These are phyloP conservation scores for Pituophis catenifer DNA, from an alignment of 2,113 vertebrate genomes.

Conservation along the genomic window DNA sequence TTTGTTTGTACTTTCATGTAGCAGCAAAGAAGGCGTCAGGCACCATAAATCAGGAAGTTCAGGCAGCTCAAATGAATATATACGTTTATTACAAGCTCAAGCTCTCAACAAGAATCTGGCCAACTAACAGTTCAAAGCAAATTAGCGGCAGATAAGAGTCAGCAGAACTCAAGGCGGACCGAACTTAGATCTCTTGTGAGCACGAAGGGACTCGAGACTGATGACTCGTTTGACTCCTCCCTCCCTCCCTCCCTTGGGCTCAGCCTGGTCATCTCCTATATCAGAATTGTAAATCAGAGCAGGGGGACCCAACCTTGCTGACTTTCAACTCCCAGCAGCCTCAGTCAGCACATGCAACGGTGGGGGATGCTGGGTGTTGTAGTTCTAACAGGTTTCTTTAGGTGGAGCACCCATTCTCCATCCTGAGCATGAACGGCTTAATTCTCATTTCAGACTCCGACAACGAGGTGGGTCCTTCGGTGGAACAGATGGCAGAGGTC, in stretches of 20 bases:
- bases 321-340: background rate
- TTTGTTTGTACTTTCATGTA: background rate
- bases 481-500: background rate
- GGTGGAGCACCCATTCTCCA: background rate
- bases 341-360: background rate
- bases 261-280: background rate
- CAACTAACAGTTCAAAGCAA: background rate
- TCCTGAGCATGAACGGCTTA: no score
- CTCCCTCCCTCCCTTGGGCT: background rate
- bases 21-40: background rate
- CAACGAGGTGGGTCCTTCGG: background rate
- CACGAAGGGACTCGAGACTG: background rate
- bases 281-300: background rate
- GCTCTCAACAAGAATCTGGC: background rate
- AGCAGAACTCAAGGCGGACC: background rate
- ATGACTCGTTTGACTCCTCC: background rate
- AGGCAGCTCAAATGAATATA: background rate
- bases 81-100: background rate
- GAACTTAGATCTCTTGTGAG: background rate
- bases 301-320: background rate
- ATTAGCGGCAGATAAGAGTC: background rate
- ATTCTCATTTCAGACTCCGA: slow-evolving; percentile 10
- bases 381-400: background rate
- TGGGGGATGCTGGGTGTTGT: background rate
- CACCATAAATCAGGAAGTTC: background rate